Evolutionary conservation across 2,113 vertebrate genomes (phyloP).

Genomic region (Myanophis thanlyinensis): DNA sequence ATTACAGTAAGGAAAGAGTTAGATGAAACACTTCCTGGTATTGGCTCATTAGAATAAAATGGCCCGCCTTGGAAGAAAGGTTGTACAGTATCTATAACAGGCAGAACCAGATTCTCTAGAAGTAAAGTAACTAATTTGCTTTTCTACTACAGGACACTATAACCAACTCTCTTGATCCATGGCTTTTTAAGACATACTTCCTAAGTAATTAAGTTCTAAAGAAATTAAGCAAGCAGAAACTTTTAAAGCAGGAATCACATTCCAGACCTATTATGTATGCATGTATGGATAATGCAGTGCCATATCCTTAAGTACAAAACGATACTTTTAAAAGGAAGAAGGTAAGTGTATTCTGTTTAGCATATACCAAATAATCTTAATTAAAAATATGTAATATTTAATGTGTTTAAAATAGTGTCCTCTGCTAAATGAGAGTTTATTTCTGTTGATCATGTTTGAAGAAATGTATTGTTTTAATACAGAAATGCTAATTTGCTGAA

Average conservation of each 20-base stretch:
- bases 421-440: slow-evolving; percentile 7
- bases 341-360: slow-evolving; percentile 60
- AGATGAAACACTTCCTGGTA: slow-evolving; percentile 59
- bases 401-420: slow-evolving; percentile 4
- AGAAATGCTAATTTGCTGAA: slow-evolving; percentile 8
- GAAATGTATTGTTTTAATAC: slow-evolving; percentile 15
- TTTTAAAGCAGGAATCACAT: slow-evolving; percentile 18
- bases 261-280: slow-evolving; percentile 7
- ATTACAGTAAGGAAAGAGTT: slow-evolving; percentile 40
- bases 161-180: slow-evolving; percentile 45
- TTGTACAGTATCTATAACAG: slow-evolving; percentile 65
- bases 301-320: slow-evolving; percentile 31
- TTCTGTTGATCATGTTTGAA: neutral
- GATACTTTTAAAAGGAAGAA: slow-evolving; percentile 37
- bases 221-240: slow-evolving; percentile 53
- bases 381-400: neutral
- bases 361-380: slow-evolving; percentile 27
- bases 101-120: slow-evolving; percentile 78
- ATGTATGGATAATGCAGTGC: slow-evolving; percentile 21
- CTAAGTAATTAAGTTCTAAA: slow-evolving; percentile 35
- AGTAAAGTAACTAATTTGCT: slow-evolving; percentile 64
- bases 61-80: slow-evolving; percentile 72
- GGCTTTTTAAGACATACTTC: slow-evolving; percentile 43
- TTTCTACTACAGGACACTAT: slow-evolving; percentile 32
- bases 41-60: slow-evolving; percentile 49